These are phyloP conservation scores for Araneus ventricosus DNA, from an alignment of 1,140 invertebrate genomes.

Conservation along the genomic window DNA sequence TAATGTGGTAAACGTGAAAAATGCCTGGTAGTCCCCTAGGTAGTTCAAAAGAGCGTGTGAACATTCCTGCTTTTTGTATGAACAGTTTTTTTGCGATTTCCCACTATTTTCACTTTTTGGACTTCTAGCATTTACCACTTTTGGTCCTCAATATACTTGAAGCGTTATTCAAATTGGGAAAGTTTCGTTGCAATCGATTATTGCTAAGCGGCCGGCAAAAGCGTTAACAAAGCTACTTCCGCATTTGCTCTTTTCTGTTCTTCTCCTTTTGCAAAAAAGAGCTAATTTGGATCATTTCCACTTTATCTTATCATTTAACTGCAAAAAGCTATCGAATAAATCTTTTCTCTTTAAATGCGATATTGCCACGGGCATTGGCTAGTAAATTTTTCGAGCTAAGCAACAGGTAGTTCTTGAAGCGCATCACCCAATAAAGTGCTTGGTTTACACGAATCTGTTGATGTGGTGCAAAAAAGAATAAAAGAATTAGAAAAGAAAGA, in stretches of 20 bases:
- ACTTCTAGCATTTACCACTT: no score
- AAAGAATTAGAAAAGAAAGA: background rate
- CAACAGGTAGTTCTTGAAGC: background rate
- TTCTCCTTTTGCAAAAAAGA: background rate
- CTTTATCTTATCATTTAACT: background rate
- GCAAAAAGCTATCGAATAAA: background rate
- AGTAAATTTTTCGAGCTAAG: background rate
- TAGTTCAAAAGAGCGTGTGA: no score
- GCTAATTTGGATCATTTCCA: background rate
- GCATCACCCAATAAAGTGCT: conserved; percentile 23
- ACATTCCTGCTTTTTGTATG: no score
- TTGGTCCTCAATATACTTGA: no score
- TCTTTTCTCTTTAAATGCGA: background rate
- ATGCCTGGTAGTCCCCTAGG: no score
- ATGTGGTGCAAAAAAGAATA: conserved; percentile 2
- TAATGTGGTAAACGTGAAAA: no score
- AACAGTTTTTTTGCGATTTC: no score
- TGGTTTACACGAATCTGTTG: background rate
- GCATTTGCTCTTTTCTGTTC: background rate
- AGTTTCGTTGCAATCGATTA: no score
- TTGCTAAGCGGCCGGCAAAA: background rate
- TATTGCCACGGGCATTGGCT: background rate
- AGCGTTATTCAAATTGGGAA: no score
- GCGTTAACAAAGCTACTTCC: background rate
- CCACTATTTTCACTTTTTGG: no score